Conservation (phyloP, 1,140 invertebrate species). For the Drosophila nikananu region DNA sequence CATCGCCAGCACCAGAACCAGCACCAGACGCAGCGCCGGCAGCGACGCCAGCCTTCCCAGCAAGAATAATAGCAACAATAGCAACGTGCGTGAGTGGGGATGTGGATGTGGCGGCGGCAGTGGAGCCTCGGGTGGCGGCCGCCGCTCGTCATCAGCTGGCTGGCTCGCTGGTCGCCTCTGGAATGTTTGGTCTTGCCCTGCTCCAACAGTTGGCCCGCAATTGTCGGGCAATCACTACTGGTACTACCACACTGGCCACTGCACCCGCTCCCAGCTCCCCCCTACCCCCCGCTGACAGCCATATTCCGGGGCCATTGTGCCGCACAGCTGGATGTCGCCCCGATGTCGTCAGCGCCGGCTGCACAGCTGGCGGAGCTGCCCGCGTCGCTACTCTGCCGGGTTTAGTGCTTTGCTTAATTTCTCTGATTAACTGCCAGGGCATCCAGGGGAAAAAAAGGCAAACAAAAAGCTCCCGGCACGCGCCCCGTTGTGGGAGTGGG, state of each 20-base stretch:
- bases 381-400: conserved; percentile 19
- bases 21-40: conserved; percentile 23
- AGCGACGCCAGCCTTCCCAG: conserved; percentile 48
- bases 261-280: conserved; percentile 20
- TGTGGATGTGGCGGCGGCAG: background rate
- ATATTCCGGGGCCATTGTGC: conserved; percentile 53
- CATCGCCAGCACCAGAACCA: conserved; percentile 17
- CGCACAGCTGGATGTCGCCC: conserved; percentile 63
- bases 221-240: conserved; percentile 46
- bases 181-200: conserved; percentile 35
- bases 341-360: conserved; percentile 32
- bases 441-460: conserved; percentile 24
- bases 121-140: conserved; percentile 16
- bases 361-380: conserved; percentile 33
- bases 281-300: conserved; percentile 42
- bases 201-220: conserved; percentile 35
- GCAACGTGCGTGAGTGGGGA: conserved; percentile 25
- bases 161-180: conserved; percentile 12
- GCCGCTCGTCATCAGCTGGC: conserved; percentile 7
- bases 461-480: conserved; percentile 34
- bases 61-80: conserved; percentile 53
- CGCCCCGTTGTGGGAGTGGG: conserved; percentile 30
- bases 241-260: conserved; percentile 19
- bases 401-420: conserved; percentile 69
- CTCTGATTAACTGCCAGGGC: conserved; percentile 69